Evolutionary conservation across 2,888 invertebrate species (phyloP), one percentile per base, ranked within the genome.

Genomic region (Sminthurinus aureus): DNA sequence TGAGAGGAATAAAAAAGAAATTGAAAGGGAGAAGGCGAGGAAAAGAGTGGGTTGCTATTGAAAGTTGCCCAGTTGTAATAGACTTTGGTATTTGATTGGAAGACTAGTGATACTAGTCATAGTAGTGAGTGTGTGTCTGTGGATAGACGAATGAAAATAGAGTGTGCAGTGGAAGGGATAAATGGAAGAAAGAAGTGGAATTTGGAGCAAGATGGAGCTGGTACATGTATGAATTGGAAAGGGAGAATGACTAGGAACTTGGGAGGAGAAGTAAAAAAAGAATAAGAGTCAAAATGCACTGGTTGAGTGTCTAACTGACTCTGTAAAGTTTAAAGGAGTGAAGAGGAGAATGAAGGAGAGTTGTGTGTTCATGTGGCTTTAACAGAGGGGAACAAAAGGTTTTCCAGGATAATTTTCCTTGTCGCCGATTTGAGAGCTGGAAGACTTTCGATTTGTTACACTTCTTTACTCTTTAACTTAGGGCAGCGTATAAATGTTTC

Each of bases 371-470:
- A 50, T 79, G 67, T 51, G 71, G 78, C 66, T 80, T 80, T 80
- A 80, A 71, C 52, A 71, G 71, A 67, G 64, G 38, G 38, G 58
- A 50, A 79, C 50, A 69, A 79, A 80, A 80, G 75, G 75, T 81
- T 75, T 38, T 81, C 26, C n/a, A 75, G 81, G 81, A 81, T 81
- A 81, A 81, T 81, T 81, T 81, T 81, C 75, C 81, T 75, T 81
- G 81, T 81, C 81, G 81, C 81, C 71, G 80, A 81, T 81, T 81
- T 81, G 74, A 75, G 73, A 71, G 38, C 6, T 81, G 38, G 64
- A 50, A 81, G 81, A 81, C 81, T 81, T 74, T 81, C 75, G 81
- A 81, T 81, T 81, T 81, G 81, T 81, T 81, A 81, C 81, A 81
- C 81, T 81, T 81, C 74, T 66, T 75, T 64, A 51, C 81, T 75